Evolutionary conservation across 1,140 invertebrate genomes (phyloP), one percentile per base, ranked within the genome.

Genomic region (Drosophila melanica): DNA sequence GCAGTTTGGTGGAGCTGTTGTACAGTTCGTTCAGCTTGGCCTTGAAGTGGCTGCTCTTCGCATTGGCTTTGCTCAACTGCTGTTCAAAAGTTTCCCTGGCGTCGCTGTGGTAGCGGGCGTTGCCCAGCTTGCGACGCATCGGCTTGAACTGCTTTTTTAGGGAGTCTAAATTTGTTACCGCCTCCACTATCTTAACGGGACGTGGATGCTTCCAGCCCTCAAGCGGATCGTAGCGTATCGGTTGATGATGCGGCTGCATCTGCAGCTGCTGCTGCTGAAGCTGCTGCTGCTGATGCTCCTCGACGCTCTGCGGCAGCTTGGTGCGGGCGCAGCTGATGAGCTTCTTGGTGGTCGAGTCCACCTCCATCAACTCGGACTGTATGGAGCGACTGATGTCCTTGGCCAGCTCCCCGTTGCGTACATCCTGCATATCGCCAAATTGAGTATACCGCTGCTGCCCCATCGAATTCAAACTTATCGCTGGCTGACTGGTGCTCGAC

Each of bases 351-450:
- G 20, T 23, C 1, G 51, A 14, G 44, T 81, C 72, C 0, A 80
- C 39, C 5, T 48, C 14, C 84, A 89, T 89, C 10, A 89, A 57
- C 3, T 89, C 84, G 0, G 73, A 48, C 16, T 72, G 66, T 8
- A 89, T 89, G 35, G 85, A 75, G 0, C 39, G 58, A 50, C 84
- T 89, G 0, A 86, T 87, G 4, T 81, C 60, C 6, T 7, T 45
- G 18, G 75, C 79, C 39, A 65, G 10, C 6, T 66, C 37, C 0
- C n/a, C 41, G 9, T 48, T 60, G 4, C 54, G 53, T 4, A 44
- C 27, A 11, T 44, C 41, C 11, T 48, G 39, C 8, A 47, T 7
- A 4, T 12, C 11, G 7, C 37, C 6, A 0, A 47, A 20, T 35
- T 76, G 70, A 14, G 70, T 70, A 20, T 58, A 76, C 0, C 79